A percentile compares a stretch with the other conserved stretches of the same genome.
These are phyloP conservation scores for Ophioderma brevispina DNA, from an alignment of 35 echinoderm and acorn worm genomes.

Conservation along the genomic window DNA sequence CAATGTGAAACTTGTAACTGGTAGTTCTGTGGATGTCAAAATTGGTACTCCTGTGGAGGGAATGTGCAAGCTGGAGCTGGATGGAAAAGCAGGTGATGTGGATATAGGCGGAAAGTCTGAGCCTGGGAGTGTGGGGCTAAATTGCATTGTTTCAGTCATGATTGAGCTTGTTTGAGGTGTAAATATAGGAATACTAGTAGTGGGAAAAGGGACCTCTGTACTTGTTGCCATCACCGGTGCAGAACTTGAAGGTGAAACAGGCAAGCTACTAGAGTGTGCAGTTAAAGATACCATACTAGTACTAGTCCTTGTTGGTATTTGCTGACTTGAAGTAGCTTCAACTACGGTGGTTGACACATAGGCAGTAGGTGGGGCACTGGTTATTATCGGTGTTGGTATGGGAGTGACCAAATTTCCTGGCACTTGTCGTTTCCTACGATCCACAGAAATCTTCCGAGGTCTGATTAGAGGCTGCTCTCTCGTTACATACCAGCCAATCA, in stretches of 20 bases:
- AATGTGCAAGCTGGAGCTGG: not conserved
- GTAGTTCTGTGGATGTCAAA: not conserved
- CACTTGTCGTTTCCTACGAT: not conserved
- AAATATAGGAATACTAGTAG: no score
- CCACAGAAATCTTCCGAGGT: not conserved
- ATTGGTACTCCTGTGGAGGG: not conserved
- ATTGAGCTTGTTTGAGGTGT: not conserved
- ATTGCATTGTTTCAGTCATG: not conserved
- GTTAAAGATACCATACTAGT: not conserved
- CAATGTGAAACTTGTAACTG: not conserved
- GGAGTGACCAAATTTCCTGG: constrained; percentile 1
- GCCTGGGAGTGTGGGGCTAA: not conserved
- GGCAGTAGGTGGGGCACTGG: not conserved
- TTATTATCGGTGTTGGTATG: constrained; percentile 17
- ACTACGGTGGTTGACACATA: not conserved
- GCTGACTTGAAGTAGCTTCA: not conserved
- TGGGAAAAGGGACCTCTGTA: no score
- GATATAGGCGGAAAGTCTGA: not conserved
- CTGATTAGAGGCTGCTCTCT: not conserved
- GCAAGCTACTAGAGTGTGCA: not conserved
- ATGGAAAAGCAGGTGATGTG: not conserved
- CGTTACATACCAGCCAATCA: constrained; percentile 39
- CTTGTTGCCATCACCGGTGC: not conserved
- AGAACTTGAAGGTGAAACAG: not conserved
- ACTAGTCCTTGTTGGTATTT: not conserved